phyloP scores from a whole-genome alignment of 2,888 invertebrate species.

The Drosophila mercatorum region DNA sequence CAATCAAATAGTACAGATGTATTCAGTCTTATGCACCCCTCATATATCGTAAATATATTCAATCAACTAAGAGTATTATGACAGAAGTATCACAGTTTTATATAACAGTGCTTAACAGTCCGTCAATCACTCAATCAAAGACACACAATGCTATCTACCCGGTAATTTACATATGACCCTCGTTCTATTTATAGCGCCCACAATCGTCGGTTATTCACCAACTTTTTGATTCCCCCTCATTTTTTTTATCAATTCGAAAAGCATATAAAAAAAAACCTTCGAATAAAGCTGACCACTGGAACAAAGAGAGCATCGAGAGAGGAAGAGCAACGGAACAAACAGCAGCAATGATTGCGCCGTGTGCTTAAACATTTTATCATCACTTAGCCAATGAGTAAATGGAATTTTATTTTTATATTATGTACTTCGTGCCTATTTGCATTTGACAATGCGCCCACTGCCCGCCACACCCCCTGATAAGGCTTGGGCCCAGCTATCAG shows the following conservation, averaged over 20 bases:
- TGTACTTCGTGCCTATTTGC: slow-evolving; percentile 48
- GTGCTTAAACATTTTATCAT: slow-evolving; percentile 65
- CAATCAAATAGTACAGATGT: background rate
- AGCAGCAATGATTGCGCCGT: slow-evolving; percentile 3
- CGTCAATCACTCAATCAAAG: background rate
- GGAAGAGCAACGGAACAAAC: too few relatives aligned
- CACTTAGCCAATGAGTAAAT: slow-evolving; percentile 62
- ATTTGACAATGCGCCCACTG: slow-evolving; percentile 28
- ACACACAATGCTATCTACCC: background rate
- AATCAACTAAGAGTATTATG: too few relatives aligned
- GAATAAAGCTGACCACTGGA: slow-evolving; percentile 49
- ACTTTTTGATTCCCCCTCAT: slow-evolving; percentile 1
- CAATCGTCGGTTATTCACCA: slow-evolving; percentile 23
- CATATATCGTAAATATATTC: too few relatives aligned
- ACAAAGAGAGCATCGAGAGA: slow-evolving; percentile 6
- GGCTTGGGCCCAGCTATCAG: slow-evolving; percentile 42
- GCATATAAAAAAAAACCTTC: slow-evolving; percentile 44
- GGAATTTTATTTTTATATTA: slow-evolving; percentile 50
- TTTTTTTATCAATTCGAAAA: slow-evolving; percentile 55
- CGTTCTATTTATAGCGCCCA: slow-evolving; percentile 16
- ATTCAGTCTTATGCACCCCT: too few relatives aligned
- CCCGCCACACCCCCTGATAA: slow-evolving; percentile 7
- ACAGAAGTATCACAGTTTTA: too few relatives aligned
- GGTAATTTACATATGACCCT: background rate
- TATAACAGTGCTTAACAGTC: background rate